Conservation (phyloP, 1,140 invertebrate genomes). For the Papilio dardanus region DNA sequence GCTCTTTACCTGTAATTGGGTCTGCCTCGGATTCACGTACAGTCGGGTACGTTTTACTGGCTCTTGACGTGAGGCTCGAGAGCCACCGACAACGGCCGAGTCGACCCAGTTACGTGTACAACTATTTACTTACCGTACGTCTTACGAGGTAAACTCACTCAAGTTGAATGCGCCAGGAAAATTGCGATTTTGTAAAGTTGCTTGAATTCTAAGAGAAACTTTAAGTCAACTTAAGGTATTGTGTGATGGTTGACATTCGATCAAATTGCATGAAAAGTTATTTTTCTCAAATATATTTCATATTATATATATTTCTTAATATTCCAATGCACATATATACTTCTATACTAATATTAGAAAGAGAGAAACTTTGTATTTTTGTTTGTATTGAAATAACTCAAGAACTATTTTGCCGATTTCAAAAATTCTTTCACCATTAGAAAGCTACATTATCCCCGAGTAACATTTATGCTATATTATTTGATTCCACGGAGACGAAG, state of each 20-base stretch:
- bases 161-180: neutral
- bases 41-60: constrained; percentile 13
- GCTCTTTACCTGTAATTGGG: constrained; percentile 12
- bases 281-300: no score
- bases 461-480: no score
- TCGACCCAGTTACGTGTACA: constrained; percentile 22
- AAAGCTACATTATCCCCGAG: no score
- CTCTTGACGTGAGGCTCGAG: constrained; percentile 13
- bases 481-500: no score
- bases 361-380: no score
- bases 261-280: neutral
- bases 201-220: neutral
- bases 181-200: neutral
- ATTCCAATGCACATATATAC: no score
- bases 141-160: constrained; percentile 1
- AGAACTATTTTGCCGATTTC: no score
- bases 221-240: neutral
- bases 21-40: neutral
- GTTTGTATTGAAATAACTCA: no score
- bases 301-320: no score
- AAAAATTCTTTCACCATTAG: no score
- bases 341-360: no score
- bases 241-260: neutral
- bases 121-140: constrained; percentile 17
- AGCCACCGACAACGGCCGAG: neutral